These are phyloP conservation scores for Coenonympha glycerion DNA, from an alignment of 2,888 invertebrate species.

Conservation along the genomic window DNA sequence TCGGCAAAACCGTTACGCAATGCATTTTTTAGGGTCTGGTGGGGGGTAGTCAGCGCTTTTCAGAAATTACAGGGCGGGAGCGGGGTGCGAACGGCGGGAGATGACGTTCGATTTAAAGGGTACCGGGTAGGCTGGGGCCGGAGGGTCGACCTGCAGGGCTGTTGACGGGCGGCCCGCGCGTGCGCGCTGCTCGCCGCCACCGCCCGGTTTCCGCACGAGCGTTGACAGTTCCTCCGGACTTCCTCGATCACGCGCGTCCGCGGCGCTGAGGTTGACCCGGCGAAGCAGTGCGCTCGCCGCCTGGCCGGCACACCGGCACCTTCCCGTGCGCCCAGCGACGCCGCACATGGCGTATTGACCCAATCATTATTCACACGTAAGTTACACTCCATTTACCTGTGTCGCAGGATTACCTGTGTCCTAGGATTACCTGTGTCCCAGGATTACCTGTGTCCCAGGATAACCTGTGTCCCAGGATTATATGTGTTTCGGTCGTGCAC, in stretches of 20 bases:
- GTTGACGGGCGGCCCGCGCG: constrained; percentile 76
- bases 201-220: constrained; percentile 78
- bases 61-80: constrained; percentile 62
- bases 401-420: too few species aligned
- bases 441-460: constrained; percentile 8
- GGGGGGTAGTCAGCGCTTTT: constrained; percentile 71
- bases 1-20: constrained; percentile 73
- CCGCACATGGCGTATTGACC: constrained; percentile 57
- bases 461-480: too few species aligned
- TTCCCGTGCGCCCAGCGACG: constrained; percentile 32
- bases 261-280: constrained; percentile 48
- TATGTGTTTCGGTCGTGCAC: too few species aligned
- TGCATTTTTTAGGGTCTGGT: constrained; percentile 74
- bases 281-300: constrained; percentile 34
- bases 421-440: too few species aligned
- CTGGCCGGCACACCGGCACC: constrained; percentile 19
- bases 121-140: constrained; percentile 42
- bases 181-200: constrained; percentile 62
- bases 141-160: constrained; percentile 65
- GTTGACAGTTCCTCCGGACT: constrained; percentile 78
- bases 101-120: constrained; percentile 76
- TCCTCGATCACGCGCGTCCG: constrained; percentile 72
- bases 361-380: constrained; percentile 46
- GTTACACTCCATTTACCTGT: constrained; percentile 34
- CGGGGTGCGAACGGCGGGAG: constrained; percentile 63